These are phyloP conservation scores for Euzetes globulus DNA, from an alignment of 2,888 invertebrate genomes.

Conservation along the genomic window DNA sequence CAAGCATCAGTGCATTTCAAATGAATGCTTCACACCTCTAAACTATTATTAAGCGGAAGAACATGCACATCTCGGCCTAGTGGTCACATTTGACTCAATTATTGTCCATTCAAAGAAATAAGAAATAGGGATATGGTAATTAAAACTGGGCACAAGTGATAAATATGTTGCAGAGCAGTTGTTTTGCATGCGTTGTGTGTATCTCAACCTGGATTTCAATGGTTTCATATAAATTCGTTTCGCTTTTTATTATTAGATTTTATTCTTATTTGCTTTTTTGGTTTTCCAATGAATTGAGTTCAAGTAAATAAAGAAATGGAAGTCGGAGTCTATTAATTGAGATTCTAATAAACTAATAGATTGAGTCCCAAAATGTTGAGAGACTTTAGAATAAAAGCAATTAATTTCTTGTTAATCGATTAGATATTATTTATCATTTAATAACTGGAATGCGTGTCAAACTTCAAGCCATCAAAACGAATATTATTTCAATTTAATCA, in stretches of 20 bases:
- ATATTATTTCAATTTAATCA: not conserved
- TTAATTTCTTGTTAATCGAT: conserved; percentile 23
- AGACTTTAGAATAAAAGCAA: not conserved
- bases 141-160: too few species aligned
- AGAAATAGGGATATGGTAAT: too few species aligned
- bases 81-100: too few species aligned
- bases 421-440: conserved; percentile 8
- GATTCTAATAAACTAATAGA: too few species aligned
- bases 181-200: too few species aligned
- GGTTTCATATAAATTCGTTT: not conserved
- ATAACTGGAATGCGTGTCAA: not conserved
- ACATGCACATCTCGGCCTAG: too few species aligned
- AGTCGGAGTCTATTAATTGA: too few species aligned
- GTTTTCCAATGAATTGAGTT: conserved; percentile 1
- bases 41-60: not conserved
- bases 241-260: not conserved
- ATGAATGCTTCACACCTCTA: not conserved
- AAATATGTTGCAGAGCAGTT: too few species aligned
- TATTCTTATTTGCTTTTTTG: not conserved
- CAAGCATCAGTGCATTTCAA: not conserved
- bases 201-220: too few species aligned
- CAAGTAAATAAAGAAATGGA: not conserved
- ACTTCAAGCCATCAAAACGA: not conserved
- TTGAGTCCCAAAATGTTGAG: not conserved
- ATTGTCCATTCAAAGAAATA: too few species aligned